These are phyloP conservation scores for Pseudorasbora parva DNA, from an alignment of 2,113 vertebrate species.

Conservation along the genomic window DNA sequence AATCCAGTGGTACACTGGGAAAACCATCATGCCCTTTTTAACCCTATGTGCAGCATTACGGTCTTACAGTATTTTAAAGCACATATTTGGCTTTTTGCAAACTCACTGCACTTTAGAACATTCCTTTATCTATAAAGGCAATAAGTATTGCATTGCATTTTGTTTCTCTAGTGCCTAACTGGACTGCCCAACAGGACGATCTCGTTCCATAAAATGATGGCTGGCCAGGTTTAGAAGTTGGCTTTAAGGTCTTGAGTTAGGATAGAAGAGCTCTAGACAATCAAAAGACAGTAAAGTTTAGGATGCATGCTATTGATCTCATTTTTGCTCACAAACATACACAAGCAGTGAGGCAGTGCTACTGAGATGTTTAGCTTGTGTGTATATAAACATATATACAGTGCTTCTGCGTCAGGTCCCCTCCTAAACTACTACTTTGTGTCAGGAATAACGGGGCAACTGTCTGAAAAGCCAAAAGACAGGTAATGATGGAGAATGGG, in stretches of 20 bases:
- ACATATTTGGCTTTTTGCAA: conserved; percentile 18
- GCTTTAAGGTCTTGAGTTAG: background rate
- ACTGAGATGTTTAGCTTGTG: conserved; percentile 15
- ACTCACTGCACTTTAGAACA: conserved; percentile 22
- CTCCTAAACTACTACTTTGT: conserved; percentile 24
- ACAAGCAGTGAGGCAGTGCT: conserved; percentile 11
- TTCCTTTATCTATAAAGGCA: background rate
- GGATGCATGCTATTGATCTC: conserved; percentile 7
- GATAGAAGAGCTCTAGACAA: conserved; percentile 23
- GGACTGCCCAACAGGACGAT: conserved; percentile 18
- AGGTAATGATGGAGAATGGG: conserved; percentile 49
- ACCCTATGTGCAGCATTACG: conserved; percentile 46
- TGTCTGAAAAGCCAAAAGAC: conserved; percentile 12
- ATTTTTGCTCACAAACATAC: conserved; percentile 8
- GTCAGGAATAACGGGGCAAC: conserved; percentile 19
- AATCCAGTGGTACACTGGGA: conserved; percentile 52
- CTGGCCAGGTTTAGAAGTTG: background rate
- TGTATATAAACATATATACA: conserved; percentile 50
- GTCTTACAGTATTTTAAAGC: conserved; percentile 25
- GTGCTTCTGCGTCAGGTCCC: conserved; percentile 38
- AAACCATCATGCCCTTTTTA: conserved; percentile 39
- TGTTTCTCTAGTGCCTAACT: conserved; percentile 23
- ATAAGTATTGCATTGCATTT: conserved; percentile 34
- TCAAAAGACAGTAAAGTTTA: conserved; percentile 21
- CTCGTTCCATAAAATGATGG: conserved; percentile 16